Base-by-base conservation (phyloP, 2,888 invertebrate species). In the Ganaspis brasiliensis region DNA sequence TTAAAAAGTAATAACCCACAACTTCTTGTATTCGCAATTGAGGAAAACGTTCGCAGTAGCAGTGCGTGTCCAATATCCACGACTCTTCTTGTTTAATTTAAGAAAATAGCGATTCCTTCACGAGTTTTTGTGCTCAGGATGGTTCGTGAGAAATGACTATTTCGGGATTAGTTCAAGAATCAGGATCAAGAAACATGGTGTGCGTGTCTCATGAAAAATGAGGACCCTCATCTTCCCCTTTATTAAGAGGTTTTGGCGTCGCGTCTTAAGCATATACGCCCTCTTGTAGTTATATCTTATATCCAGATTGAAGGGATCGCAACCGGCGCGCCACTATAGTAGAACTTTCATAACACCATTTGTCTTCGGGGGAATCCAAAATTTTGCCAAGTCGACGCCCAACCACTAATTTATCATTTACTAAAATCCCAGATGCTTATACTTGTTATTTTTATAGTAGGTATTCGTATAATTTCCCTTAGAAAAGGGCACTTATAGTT, bases 171-270 rank as follows among this genome's bases (percentile, higher is more conserved):
- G 77, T 79, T 77, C 73, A 49, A 63, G 74, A 74, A 79, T 77
- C 77, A 74, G 73, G 75, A 79, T 77, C 75, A 37, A 74, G 77
- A 77, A 73, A 74, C 77, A 72, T 75, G 26, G 77, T 78, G 77
- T 80, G 78, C 76, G 76, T 80, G 77, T 78, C 73, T 63, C 56
- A 71, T 80, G 80, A 80, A 80, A 78, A 80, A 80, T 80, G 78
- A 78, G 24, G 72, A 74, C 73, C 76, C 80, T 76, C 76, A 80
- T 80, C 75, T 75, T 80, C 74, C 77, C 77, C 76, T 80, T 80
- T 80, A 80, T 80, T 80, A 80, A 80, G 78, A 73, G 76, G 76
- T 80, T 78, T 76, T 74, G 73, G 72, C 79, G 75, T 76, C 79
- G 72, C 79, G 75, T 76, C 79, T 79, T 77, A 74, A 79, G 79